Base-by-base conservation (phyloP, 2,888 invertebrate genomes). In the Thyatira batis region DNA sequence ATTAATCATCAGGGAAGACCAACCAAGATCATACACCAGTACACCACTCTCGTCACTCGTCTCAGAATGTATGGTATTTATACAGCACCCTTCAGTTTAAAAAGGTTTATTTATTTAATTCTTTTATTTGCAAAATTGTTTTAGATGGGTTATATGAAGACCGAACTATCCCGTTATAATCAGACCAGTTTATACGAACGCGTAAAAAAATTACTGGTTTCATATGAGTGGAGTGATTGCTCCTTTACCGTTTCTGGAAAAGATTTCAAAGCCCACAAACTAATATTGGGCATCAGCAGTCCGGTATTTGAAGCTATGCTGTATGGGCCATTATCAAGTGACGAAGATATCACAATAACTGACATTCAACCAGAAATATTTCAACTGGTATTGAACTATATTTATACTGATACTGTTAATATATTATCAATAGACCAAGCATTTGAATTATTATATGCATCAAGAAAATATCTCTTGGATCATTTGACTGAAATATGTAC, bases 231-330 rank as follows among this genome's bases (percentile, higher is more conserved):
- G 92, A 93, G 93, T 68, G 94, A 94, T 73, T 94, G 94, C 71
- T 89, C 85, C 54, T 94, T 94, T 69, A 81, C 85, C 58, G 92
- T 94, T 33, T 85, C 86, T 57, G 90, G 88, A 33, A 85, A 85
- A 71, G 84, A 84, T 65, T 87, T 94, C 52, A 88, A 88, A 72
- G 94, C 94, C 46, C 94, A 95, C 73, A 94, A 93, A 81, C 79
- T 94, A 54, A 92, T 95, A 61, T 74, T 95, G 65, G 94, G 94
- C n/a, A 93, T 93, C 55, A 93, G 93, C 66, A 95, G 95, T 74
- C 94, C 94, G 6, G 95, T 95, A 30, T 95, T 95, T 85, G 94
- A 94, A 80, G 94, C 93, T 23, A 94, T 95, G 94, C 92, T 95
- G 60, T 95, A 93, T 81, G 95, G 95, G 0, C 92, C 93, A 11